Evolutionary conservation across 2,113 vertebrate genomes (phyloP).

Genomic region (Vulpes vulpes): DNA sequence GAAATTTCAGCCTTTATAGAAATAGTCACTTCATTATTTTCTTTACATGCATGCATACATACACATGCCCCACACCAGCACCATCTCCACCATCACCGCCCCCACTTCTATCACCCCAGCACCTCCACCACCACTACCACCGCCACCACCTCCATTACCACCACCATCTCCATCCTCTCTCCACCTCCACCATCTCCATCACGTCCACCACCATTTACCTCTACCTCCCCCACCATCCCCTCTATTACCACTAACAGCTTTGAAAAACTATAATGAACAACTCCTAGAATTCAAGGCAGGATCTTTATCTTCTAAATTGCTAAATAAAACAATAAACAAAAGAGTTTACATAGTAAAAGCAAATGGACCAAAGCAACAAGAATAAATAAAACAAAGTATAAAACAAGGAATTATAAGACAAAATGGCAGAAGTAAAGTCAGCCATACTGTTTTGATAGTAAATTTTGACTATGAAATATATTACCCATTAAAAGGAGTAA

Average conservation of each 20-base stretch:
- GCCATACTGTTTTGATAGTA: not conserved
- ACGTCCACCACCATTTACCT: not conserved
- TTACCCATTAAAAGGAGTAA: not conserved
- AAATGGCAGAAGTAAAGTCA: not conserved
- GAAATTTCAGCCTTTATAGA: not conserved
- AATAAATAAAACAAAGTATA: not conserved
- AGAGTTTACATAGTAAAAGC: not conserved
- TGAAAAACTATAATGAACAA: not conserved
- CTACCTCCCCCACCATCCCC: not conserved
- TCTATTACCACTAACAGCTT: not conserved
- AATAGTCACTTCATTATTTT: not conserved
- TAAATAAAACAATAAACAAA: not conserved
- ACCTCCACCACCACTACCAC: not conserved
- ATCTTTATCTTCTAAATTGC: not conserved
- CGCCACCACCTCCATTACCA: no score
- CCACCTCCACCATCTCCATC: not conserved
- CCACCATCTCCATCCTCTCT: no score
- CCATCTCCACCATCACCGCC: no score
- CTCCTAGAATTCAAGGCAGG: not conserved
- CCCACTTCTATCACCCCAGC: no score
- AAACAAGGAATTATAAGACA: not conserved
- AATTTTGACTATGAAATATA: not conserved
- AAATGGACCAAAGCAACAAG: not conserved
- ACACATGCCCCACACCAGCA: not conserved
- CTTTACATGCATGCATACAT: not conserved